Conservation (phyloP, 2,113 vertebrate genomes). For the Eidolon helvum region DNA sequence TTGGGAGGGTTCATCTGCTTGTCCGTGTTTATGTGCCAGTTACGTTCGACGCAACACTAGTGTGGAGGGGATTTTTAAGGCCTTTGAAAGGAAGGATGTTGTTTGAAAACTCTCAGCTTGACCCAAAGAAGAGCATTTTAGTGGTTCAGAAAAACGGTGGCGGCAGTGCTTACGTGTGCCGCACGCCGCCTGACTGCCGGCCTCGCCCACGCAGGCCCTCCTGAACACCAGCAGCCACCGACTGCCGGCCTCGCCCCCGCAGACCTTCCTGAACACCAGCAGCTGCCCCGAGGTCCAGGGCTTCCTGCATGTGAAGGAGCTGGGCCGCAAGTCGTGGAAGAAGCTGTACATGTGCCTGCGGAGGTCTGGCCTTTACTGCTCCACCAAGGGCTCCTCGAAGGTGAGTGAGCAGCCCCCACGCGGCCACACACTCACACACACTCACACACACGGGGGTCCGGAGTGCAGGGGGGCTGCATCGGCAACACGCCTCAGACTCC, state of each 20-base stretch:
- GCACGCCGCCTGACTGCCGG: no score
- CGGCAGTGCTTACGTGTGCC: no score
- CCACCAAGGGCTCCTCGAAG: conserved; percentile 98
- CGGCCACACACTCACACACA: no score
- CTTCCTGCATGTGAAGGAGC: conserved; percentile 94
- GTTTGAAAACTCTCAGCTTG: background rate
- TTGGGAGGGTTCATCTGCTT: background rate
- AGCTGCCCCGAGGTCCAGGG: conserved; percentile 99
- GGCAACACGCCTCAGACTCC: no score
- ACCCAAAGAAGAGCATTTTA: background rate
- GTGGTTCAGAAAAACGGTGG: background rate
- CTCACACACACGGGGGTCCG: no score
- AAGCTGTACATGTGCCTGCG: conserved; percentile 95
- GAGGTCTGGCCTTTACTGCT: conserved; percentile 96
- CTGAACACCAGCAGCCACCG: no score
- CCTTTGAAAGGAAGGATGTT: background rate
- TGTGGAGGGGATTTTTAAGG: background rate
- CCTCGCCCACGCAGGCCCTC: no score
- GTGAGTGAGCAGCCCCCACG: conserved; percentile 74
- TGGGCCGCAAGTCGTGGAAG: conserved; percentile 97
- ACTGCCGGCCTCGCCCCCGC: conserved; percentile 68
- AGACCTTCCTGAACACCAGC: conserved; percentile 96
- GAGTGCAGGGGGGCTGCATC: background rate
- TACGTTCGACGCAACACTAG: fast-evolving
- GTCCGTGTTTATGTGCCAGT: fast-evolving